These are phyloP conservation scores for Zenarchopterus dispar DNA, from an alignment of 2,797 vertebrate species.

Conservation along the genomic window DNA sequence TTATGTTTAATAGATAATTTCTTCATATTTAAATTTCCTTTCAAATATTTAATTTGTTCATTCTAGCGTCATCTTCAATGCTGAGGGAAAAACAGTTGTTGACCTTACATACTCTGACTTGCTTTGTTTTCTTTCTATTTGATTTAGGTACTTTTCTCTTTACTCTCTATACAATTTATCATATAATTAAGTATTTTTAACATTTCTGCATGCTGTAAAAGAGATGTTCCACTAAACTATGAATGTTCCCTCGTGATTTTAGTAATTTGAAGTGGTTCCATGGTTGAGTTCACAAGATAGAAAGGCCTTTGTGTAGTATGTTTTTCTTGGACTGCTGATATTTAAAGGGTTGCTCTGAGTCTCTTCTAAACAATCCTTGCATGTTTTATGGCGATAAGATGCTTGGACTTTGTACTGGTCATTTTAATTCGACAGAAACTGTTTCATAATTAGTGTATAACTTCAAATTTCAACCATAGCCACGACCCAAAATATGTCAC, in stretches of 20 bases:
- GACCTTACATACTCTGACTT: slow-evolving; percentile 38
- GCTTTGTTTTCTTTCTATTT: slow-evolving; percentile 31
- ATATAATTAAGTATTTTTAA: slow-evolving; percentile 31
- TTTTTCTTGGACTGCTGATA: slow-evolving; percentile 14
- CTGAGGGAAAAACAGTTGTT: slow-evolving; percentile 36
- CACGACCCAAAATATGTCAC: neutral
- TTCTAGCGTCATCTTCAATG: slow-evolving; percentile 9
- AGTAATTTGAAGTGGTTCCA: slow-evolving; percentile 6
- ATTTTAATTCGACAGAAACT: neutral
- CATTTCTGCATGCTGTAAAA: slow-evolving; percentile 2
- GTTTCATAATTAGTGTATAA: neutral
- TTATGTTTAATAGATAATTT: no score
- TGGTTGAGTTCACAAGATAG: slow-evolving; percentile 7
- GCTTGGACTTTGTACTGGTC: no score
- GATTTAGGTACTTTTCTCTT: neutral
- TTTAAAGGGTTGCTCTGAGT: slow-evolving; percentile 7
- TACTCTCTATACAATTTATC: slow-evolving; percentile 19
- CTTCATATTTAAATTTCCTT: neutral
- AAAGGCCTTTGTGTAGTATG: slow-evolving; percentile 5
- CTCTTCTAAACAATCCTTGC: neutral
- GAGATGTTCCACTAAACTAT: neutral
- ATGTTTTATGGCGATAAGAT: neutral
- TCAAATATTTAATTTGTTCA: slow-evolving; percentile 15
- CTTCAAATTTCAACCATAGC: neutral
- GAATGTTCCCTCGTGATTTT: slow-evolving; percentile 11